These are phyloP conservation scores for Nannobrachium achirus DNA, from an alignment of 2,113 vertebrate species.

Conservation along the genomic window DNA sequence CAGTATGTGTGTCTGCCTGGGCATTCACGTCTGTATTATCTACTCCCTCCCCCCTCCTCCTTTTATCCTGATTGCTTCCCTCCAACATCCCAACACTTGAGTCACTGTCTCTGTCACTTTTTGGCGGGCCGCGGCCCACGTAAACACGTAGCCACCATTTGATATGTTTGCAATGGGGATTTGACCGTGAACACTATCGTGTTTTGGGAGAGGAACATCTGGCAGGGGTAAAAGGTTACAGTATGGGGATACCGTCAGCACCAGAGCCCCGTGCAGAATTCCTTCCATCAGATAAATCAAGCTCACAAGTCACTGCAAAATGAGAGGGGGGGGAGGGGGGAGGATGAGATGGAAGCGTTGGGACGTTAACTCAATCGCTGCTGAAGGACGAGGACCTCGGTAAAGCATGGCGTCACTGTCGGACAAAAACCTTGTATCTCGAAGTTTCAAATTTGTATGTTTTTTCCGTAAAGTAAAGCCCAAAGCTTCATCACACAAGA, in stretches of 20 bases:
- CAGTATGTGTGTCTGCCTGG: too few relatives aligned
- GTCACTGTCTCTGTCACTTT: constrained; percentile 69
- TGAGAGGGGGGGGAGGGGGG: constrained; percentile 48
- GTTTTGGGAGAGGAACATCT: constrained; percentile 84
- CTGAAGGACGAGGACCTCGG: constrained; percentile 9
- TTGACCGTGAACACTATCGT: constrained; percentile 80
- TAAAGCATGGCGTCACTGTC: constrained; percentile 54
- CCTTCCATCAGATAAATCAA: constrained; percentile 87
- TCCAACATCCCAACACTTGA: constrained; percentile 38
- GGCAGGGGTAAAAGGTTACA: constrained; percentile 84
- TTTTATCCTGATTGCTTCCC: constrained; percentile 23
- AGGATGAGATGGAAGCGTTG: constrained; percentile 42
- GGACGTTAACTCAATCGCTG: constrained; percentile 77
- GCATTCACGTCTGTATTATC: neutral
- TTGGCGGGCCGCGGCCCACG: constrained; percentile 59
- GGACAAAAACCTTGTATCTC: too few relatives aligned
- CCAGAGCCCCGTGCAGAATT: constrained; percentile 79
- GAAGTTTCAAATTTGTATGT: too few relatives aligned
- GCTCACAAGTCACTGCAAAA: constrained; percentile 76
- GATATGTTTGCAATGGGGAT: constrained; percentile 83
- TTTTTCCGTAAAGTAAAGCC: too few relatives aligned
- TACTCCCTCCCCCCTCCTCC: constrained; percentile 36
- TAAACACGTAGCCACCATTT: constrained; percentile 78
- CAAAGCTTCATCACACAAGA: too few relatives aligned
- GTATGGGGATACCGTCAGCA: constrained; percentile 79